Evolutionary conservation across 2,113 vertebrate genomes (phyloP), one percentile per base, ranked within the genome.

Genomic region (Cottus gobio): DNA sequence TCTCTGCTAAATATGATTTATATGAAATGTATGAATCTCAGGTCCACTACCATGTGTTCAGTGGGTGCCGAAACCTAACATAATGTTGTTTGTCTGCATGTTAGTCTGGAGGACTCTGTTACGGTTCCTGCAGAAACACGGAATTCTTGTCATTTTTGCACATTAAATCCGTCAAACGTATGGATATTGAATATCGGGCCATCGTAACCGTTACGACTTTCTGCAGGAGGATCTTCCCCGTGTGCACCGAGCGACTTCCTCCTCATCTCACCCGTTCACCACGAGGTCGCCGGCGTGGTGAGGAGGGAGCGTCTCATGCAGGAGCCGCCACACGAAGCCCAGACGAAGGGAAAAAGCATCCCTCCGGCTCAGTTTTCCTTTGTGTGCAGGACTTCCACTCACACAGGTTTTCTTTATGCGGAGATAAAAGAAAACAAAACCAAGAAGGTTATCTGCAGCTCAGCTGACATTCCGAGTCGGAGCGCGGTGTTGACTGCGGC

Each of bases 391-490:
- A 78, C 82, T 31, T 81, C 65, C 71, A 71, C 36, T 36, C 42
- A 44, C 12, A 63, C 58, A 10, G 65, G 39, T 70, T 89, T 87
- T 3, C 12, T 42, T 86, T 85, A 86, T 80, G 74, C 69, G 13
- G 78, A 88, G 91, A 93, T 90, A 85, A 89, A 91, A 90, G 85
- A 13, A 85, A 80, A 80, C n/a, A n/a, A 24, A 87, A 83, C 30
- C 66, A 3, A 37, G 72, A 74, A 83, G 86, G 87, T 91, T 89
- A 92, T 91, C 91, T 91, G 61, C 76, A 71, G 77, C 80, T 85
- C 82, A 24, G 77, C 85, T 91, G 87, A 93, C 91, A 93, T 93
- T 92, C 91, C 91, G 83, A 66, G 57, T 89, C 80, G 16, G 75
- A 83, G 64, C 75, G 89, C 46, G 83, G 82, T 84, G 89, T 89